A percentile compares a stretch with the other conserved stretches of the same genome.
These are phyloP conservation scores for Cryptosula pallasiana DNA, from an alignment of 2,888 invertebrate genomes.

Conservation along the genomic window DNA sequence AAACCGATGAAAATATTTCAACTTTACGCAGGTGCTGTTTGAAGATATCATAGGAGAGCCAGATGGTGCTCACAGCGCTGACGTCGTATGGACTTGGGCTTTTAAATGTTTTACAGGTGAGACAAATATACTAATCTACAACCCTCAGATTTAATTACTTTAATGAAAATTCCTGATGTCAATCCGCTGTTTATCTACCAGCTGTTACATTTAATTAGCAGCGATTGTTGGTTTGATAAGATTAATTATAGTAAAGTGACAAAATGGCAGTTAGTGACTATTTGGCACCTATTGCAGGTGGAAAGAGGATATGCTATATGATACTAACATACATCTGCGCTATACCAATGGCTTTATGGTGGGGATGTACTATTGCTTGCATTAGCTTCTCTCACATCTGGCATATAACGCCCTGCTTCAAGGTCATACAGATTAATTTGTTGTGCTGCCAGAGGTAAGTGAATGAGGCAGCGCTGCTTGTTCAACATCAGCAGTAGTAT, in stretches of 20 bases:
- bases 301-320: constrained; percentile 66
- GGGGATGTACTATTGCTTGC: constrained; percentile 51
- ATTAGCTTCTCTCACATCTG: constrained; percentile 64
- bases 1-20: too few species aligned
- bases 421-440: constrained; percentile 65
- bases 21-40: constrained; percentile 56
- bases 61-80: constrained; percentile 49
- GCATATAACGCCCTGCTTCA: constrained; percentile 66
- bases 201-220: too few species aligned
- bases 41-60: constrained; percentile 36
- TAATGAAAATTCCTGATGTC: too few species aligned
- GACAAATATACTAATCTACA: too few species aligned
- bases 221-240: too few species aligned
- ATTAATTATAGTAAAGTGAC: too few species aligned
- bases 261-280: too few species aligned
- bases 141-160: too few species aligned
- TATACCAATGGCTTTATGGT: constrained; percentile 63
- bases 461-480: too few species aligned
- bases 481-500: too few species aligned
- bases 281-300: constrained; percentile 51
- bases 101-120: constrained; percentile 61
- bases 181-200: too few species aligned
- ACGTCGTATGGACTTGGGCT: constrained; percentile 68
- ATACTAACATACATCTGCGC: constrained; percentile 64
- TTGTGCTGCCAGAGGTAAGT: constrained; percentile 59